phyloP scores from a whole-genome alignment of 2,888 invertebrate genomes.

The Sminthurinus aureus region DNA sequence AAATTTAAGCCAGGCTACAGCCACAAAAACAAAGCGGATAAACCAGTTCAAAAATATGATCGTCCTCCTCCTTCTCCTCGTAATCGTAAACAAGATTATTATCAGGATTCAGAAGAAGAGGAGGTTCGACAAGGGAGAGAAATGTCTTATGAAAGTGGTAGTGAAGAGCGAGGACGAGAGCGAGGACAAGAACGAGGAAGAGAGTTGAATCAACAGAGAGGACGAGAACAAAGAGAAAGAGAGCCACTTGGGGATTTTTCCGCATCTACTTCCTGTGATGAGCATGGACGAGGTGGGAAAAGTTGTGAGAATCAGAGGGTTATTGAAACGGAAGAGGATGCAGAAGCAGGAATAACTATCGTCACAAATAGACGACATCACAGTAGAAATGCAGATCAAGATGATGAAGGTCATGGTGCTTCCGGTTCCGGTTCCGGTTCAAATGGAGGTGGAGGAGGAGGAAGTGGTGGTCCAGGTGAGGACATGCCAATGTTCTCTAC shows the following conservation, averaged over 20 bases:
- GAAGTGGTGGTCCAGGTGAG: too few species aligned
- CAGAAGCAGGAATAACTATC: background rate
- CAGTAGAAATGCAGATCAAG: too few species aligned
- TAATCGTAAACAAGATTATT: too few species aligned
- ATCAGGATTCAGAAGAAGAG: background rate
- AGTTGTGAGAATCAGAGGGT: background rate
- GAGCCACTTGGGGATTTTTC: background rate
- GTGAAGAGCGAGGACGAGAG: too few species aligned
- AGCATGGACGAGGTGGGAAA: background rate
- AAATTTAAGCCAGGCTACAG: background rate
- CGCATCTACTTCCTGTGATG: background rate
- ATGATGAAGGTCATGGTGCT: too few species aligned
- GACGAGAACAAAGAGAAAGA: background rate
- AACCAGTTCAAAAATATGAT: too few species aligned
- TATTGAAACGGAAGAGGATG: background rate
- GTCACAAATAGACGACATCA: background rate
- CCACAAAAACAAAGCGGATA: too few species aligned
- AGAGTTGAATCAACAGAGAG: background rate
- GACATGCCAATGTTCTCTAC: background rate
- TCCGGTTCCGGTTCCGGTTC: too few species aligned
- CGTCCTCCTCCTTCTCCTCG: too few species aligned
- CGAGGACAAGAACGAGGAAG: background rate
- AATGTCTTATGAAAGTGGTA: too few species aligned
- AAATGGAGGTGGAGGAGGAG: too few species aligned
- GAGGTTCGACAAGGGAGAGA: background rate